Evolutionary conservation across 1,140 invertebrate species (phyloP), one percentile per base, ranked within the genome.

Genomic region (Drosophila malerkotliana): DNA sequence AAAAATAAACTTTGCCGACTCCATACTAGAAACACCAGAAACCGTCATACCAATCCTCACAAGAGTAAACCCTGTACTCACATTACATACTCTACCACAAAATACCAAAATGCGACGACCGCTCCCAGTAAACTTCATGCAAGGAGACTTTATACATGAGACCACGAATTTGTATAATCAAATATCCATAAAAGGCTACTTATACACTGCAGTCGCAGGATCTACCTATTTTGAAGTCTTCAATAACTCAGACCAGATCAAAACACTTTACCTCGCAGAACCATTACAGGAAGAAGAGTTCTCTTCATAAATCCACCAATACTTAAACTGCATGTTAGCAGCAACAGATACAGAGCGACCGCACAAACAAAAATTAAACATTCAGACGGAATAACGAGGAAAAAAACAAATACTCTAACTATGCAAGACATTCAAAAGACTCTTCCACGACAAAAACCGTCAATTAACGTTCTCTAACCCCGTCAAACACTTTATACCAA

Each of bases 31-130:
- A 34, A 34, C 32, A 34, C 32, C 32, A 34, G 32, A 71, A 63
- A 63, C 67, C 59, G 53, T 37, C 53, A 71, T 63, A 14, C 47
- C 53, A 63, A 71, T 57, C 37, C 47, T 71, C 45, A 69, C 58
- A 62, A 55, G 45, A 12, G 14, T 32, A 56, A 69, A 62, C 32
- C 30, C 55, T 59, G 48, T 45, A 66, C 44, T 55, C 44, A 55
- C 26, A 68, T 55, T 68, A 68, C 56, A 68, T 68, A 59, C 21
- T 28, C 21, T 51, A 15, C 49, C 55, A 34, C 37, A 47, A 59
- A 67, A 67, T 10, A 34, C 32, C 32, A 34, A 34, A 64, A 57
- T 66, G 48, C 53, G 12, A 63, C n/a, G 55, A 18, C 52, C 44
- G 32, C 32, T 34, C 32, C 32, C 32, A 34, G 9, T 64, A 64